Base-by-base conservation (phyloP, 2,797 vertebrate genomes). In the Lutjanus campechanus region DNA sequence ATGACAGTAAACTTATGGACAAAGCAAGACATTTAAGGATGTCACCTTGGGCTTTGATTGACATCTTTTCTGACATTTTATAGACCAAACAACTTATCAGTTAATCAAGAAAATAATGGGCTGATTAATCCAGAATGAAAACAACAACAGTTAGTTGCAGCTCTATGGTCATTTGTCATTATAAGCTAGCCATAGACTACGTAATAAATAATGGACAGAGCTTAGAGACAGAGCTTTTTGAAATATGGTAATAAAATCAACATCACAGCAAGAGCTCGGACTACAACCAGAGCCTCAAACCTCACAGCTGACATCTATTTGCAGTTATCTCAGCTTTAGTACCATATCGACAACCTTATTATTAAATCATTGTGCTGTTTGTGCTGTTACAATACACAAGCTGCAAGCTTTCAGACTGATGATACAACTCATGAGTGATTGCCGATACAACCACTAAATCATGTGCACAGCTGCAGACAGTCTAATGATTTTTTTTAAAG, bases 261-360 rank as follows among this genome's bases (percentile, higher is more conserved):
- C 25, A 68, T 25, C 62, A 25, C 11, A 15, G 16, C 16, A 53
- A 11, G n/a, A 70, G 43, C 40, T 25, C 25, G 25, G 22, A 13
- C 25, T 3, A 19, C 5, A 5, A 50, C 62, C 11, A 65, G 13
- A 58, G 53, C 5, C 20, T 20, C 41, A 47, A 47, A 36, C 25
- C 49, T 68, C 73, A 36, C 53, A 66, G 44, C 62, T 41, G 29
- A 56, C 73, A 51, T 29, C 20, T 25, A 46, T 73, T n/a, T 22
- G 68, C 44, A 60, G 19, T 51, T 29, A 29, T 44, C 8, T 29
- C 41, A 65, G 17, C 12, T 53, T 76, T 49, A 25, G 19, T 13
- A 49, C 44, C 11, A 43, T 50, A 46, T 25, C 51, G 29, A 58
- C 59, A 51, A 40, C 64, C 16, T n/a, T 60, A 69, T 47, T 56